A percentile compares a stretch with the other conserved stretches of the same genome.
These are phyloP conservation scores for Semaprochilodus insignis DNA, from an alignment of 2,797 vertebrate genomes.

Conservation along the genomic window DNA sequence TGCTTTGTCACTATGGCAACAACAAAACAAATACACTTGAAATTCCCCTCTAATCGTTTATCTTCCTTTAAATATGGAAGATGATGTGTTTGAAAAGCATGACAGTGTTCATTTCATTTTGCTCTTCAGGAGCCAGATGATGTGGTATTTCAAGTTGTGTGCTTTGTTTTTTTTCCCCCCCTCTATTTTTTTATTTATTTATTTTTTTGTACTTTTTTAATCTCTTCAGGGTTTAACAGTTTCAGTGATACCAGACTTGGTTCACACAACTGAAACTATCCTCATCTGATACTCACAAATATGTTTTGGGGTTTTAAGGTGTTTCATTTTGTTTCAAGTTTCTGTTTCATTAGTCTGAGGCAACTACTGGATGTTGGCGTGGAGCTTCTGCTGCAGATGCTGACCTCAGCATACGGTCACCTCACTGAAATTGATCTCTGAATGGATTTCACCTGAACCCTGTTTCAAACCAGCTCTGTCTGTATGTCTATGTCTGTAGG, in stretches of 20 bases:
- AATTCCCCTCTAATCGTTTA: constrained; percentile 34
- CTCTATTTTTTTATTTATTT: neutral
- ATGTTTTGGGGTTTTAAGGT: neutral
- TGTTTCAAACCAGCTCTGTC: neutral
- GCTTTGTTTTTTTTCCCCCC: neutral
- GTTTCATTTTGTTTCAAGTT: neutral
- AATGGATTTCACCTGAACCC: constrained; percentile 7
- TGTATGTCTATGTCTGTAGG: too few species aligned
- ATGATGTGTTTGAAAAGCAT: neutral
- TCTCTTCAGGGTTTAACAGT: constrained; percentile 9
- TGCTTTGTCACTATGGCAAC: constrained; percentile 67
- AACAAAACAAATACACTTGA: constrained; percentile 57
- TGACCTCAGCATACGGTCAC: neutral
- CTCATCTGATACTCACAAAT: neutral
- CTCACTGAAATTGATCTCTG: constrained; percentile 36
- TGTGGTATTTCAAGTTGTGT: constrained; percentile 12
- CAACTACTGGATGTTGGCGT: neutral
- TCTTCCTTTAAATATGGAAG: constrained; percentile 17
- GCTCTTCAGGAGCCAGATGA: neutral
- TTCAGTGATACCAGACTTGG: constrained; percentile 42
- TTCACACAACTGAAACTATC: neutral
- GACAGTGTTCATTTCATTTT: neutral
- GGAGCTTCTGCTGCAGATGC: neutral
- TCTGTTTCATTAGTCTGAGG: neutral
- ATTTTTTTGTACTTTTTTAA: neutral